Conservation (phyloP, 2,113 vertebrate species). For the Oncorhynchus masou region DNA sequence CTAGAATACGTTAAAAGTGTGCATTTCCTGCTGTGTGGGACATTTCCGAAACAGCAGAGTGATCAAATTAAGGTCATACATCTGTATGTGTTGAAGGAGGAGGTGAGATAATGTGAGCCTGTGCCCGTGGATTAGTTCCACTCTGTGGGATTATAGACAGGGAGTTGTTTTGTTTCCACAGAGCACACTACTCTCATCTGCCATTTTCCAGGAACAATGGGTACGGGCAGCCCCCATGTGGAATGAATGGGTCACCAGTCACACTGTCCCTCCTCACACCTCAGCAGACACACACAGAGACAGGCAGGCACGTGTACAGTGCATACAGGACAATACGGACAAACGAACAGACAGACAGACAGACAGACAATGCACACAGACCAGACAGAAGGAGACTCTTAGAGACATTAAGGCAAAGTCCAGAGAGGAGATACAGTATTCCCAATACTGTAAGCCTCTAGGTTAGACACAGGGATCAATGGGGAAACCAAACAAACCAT, state of each 20-base stretch:
- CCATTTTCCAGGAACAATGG: background rate
- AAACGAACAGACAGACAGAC: background rate
- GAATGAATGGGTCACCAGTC: background rate
- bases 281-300: slow-evolving; percentile 8
- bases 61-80: too few species aligned
- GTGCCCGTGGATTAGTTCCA: slow-evolving; percentile 46
- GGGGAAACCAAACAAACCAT: too few species aligned
- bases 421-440: slow-evolving; percentile 20
- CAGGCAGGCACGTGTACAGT: background rate
- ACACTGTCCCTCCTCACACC: slow-evolving; percentile 2
- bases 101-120: slow-evolving; percentile 39
- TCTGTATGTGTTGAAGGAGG: slow-evolving; percentile 7
- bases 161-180: slow-evolving; percentile 26
- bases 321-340: background rate
- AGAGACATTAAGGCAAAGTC: background rate
- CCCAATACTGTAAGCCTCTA: slow-evolving; percentile 6
- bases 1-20: too few species aligned
- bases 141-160: slow-evolving; percentile 42
- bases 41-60: too few species aligned
- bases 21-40: too few species aligned
- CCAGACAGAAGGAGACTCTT: background rate
- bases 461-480: slow-evolving; percentile 13
- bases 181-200: slow-evolving; percentile 10
- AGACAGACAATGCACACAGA: too few species aligned
- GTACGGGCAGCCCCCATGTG: background rate